Evolutionary conservation across 1,140 invertebrate genomes (phyloP), one percentile per base, ranked within the genome.

Genomic region (Xylocopa sonorina): DNA sequence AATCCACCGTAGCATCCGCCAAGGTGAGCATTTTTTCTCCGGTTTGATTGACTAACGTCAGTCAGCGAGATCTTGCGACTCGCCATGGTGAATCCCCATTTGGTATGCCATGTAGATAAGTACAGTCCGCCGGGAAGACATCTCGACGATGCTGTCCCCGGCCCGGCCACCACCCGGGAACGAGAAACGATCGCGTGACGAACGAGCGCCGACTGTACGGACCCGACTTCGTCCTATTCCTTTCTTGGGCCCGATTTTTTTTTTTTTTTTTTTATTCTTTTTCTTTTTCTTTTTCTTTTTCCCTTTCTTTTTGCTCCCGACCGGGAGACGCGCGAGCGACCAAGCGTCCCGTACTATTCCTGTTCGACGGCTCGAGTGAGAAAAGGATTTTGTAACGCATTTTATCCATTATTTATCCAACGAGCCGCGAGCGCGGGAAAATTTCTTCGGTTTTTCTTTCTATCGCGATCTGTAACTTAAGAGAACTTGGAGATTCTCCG

Each of bases 1-100:
- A 90, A 90, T 90, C 86, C 87, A 85, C 74, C 82, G 80, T 73
- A 83, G 86, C 87, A 83, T 88, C 90, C 90, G 86, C 89, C 87
- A 89, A 91, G 89, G 90, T 90, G 90, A 91, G 88, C 89, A 91
- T 91, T 92, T 91, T 92, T 91, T 92, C 87, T 85, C 79, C 80
- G 82, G 86, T 91, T 92, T 91, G 91, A 92, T 92, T 92, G 91
- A 92, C 91, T 92, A 91, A 91, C 90, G 91, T 92, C 91, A 92
- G 88, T 91, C 91, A 91, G 83, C 79, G 78, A 87, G 74, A 86
- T 87, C 86, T 73, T 58, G 84, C 80, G 86, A 84, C 88, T 90
- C 83, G 85, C 84, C 87, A 89, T 66, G 82, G 85, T 87, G 87
- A 82, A 85, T 89, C 86, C 85, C 88, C 90, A 90, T 91, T 92